Evolutionary conservation across 2,113 vertebrate genomes (phyloP).

Genomic region (Dendrocopos noguchii): DNA sequence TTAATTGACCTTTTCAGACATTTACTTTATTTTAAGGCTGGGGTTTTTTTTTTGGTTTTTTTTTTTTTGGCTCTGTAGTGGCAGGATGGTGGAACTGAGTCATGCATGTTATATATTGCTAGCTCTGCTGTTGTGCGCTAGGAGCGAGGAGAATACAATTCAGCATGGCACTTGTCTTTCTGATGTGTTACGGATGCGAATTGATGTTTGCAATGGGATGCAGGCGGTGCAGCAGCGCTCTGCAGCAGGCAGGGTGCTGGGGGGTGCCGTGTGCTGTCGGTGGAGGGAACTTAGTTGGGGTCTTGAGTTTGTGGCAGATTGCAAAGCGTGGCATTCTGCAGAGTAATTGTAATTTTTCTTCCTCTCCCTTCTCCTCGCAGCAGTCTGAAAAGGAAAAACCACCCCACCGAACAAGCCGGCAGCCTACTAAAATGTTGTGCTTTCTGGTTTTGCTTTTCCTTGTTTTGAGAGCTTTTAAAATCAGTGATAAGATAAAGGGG

Average conservation of each 20-base stretch:
- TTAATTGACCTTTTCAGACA: conserved; percentile 62
- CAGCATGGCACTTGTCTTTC: conserved; percentile 60
- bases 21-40: conserved; percentile 50
- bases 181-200: conserved; percentile 38
- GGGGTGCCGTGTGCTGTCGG: neutral
- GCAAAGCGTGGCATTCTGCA: conserved; percentile 40
- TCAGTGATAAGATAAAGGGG: neutral
- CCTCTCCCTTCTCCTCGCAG: conserved; percentile 18
- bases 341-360: neutral
- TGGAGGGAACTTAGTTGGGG: neutral
- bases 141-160: conserved; percentile 61
- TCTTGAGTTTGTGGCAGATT: conserved; percentile 26
- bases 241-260: neutral
- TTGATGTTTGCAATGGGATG: neutral
- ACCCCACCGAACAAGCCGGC: too few relatives aligned
- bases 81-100: conserved; percentile 54
- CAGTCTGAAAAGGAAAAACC: neutral
- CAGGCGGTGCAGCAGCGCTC: neutral
- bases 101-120: conserved; percentile 64
- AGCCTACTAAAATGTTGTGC: neutral
- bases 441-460: neutral
- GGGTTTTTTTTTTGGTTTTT: conserved; percentile 37
- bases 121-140: conserved; percentile 23
- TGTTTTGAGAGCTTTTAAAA: neutral
- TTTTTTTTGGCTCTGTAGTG: neutral